Conservation (phyloP, 2,113 vertebrate genomes). For the Brevimyrus niger region DNA sequence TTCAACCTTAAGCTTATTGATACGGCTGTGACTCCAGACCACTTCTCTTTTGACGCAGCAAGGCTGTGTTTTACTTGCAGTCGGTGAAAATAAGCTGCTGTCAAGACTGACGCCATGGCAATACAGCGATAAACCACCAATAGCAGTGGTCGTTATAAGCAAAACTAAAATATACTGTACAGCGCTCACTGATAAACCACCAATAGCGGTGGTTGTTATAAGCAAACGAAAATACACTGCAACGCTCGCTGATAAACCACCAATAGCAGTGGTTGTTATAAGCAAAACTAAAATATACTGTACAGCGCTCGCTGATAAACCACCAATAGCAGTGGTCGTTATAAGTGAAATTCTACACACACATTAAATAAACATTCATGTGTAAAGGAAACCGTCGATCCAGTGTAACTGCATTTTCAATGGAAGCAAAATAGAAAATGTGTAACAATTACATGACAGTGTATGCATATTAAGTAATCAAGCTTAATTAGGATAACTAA, state of each 20-base stretch:
- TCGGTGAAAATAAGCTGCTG: background rate
- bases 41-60: background rate
- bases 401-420: background rate
- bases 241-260: too few species aligned
- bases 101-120: background rate
- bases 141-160: background rate
- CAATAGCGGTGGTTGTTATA: background rate
- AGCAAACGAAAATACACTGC: background rate
- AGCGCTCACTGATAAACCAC: background rate
- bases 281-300: background rate
- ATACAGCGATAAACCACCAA: background rate
- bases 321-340: background rate
- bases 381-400: background rate
- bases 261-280: background rate
- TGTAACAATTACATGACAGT: background rate
- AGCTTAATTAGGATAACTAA: conserved; percentile 1
- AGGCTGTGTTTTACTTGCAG: background rate
- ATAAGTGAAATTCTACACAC: background rate
- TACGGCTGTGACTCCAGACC: background rate
- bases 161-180: background rate
- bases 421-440: background rate
- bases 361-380: background rate
- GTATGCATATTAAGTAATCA: background rate
- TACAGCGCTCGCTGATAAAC: background rate
- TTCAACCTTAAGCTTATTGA: background rate